phyloP scores from a whole-genome alignment of 2,888 invertebrate species.

The Leucozona laternaria region DNA sequence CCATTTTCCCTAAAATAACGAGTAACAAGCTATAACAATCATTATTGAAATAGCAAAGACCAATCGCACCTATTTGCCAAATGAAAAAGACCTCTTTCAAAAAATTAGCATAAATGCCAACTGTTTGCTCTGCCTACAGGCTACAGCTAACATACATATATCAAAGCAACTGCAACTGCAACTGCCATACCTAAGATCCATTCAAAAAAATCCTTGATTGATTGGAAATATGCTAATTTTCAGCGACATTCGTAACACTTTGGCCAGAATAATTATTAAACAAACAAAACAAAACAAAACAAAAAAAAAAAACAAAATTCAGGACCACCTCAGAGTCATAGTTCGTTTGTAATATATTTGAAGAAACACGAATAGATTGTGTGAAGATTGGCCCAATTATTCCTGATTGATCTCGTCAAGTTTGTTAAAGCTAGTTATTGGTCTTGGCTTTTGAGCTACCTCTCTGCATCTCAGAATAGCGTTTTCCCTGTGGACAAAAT shows the following conservation, averaged over 20 bases:
- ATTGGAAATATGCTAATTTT: conserved; percentile 68
- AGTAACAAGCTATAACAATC: too few relatives aligned
- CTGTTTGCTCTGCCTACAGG: background rate
- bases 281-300: background rate
- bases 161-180: background rate
- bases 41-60: conserved; percentile 18
- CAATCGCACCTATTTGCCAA: conserved; percentile 33
- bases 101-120: conserved; percentile 22
- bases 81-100: conserved; percentile 26
- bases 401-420: conserved; percentile 65
- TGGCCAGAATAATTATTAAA: conserved; percentile 43
- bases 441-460: background rate
- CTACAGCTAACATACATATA: background rate
- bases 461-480: background rate
- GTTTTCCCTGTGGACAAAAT: conserved; percentile 7
- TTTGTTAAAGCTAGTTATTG: conserved; percentile 31
- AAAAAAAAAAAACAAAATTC: background rate
- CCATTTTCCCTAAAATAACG: too few relatives aligned
- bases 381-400: conserved; percentile 73
- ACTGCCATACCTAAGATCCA: conserved; percentile 19
- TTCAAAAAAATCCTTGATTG: conserved; percentile 59
- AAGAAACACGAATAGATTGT: conserved; percentile 63
- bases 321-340: conserved; percentile 32
- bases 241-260: conserved; percentile 65
- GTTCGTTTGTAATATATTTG: conserved; percentile 48